phyloP scores from a whole-genome alignment of 1,140 invertebrate species.

The Cydia amplana region DNA sequence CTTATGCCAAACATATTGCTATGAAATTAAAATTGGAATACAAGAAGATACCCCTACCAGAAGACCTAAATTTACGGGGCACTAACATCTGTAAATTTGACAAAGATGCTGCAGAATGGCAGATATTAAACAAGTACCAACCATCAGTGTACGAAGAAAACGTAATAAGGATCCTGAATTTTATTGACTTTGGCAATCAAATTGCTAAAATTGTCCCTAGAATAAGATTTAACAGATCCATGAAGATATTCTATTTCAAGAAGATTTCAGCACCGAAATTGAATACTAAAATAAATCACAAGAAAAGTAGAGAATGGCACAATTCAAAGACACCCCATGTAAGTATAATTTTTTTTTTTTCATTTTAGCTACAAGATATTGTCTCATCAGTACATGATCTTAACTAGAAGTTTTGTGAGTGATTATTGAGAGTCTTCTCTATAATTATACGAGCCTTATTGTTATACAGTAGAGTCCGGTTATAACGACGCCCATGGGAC shows the following conservation, averaged over 20 bases:
- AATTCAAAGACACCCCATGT: constrained; percentile 66
- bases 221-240: constrained; percentile 79
- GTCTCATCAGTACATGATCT: too few relatives aligned
- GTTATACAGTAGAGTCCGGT: too few relatives aligned
- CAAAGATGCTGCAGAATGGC: constrained; percentile 86
- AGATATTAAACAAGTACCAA: constrained; percentile 80
- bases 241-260: constrained; percentile 76
- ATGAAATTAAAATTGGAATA: constrained; percentile 77
- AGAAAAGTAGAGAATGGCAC: constrained; percentile 70
- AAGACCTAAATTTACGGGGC: constrained; percentile 86
- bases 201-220: constrained; percentile 82
- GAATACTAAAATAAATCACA: constrained; percentile 63
- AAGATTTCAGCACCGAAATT: constrained; percentile 59
- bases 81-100: constrained; percentile 83
- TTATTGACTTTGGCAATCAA: constrained; percentile 87
- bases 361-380: too few relatives aligned
- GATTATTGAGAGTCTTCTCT: too few relatives aligned
- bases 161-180: constrained; percentile 83
- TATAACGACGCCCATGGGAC: too few relatives aligned
- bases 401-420: too few relatives aligned
- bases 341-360: too few relatives aligned
- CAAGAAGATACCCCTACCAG: constrained; percentile 83
- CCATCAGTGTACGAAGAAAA: constrained; percentile 82
- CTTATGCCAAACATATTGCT: constrained; percentile 58
- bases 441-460: too few relatives aligned